Percentiles rank a stretch among this genome's conserved stretches.
Conservation (phyloP, 35 echinoderm and acorn worm genomes). For the Ophioderma brevispina region DNA sequence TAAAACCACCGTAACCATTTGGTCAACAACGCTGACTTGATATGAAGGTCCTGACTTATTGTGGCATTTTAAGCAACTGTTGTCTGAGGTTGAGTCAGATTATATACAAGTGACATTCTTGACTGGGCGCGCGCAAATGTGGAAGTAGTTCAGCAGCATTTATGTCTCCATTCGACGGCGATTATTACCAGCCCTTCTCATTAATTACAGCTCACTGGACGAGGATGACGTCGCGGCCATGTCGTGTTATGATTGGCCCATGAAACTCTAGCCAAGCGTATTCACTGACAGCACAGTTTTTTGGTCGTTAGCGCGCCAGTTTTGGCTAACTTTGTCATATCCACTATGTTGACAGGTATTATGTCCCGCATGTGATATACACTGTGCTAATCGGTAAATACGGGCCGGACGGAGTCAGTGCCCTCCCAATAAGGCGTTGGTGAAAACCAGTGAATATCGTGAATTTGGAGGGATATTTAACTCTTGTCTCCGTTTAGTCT, state of each 20-base stretch:
- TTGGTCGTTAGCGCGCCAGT: neutral
- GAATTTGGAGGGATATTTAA: too few species aligned
- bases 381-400: slow-evolving; percentile 1
- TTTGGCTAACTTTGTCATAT: slow-evolving; percentile 10
- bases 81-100: neutral
- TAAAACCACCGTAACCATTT: neutral
- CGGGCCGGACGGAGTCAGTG: neutral
- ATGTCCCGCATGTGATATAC: neutral
- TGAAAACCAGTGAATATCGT: neutral
- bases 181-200: neutral
- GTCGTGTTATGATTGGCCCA: neutral
- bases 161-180: neutral
- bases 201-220: slow-evolving; percentile 4
- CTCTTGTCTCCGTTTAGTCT: too few species aligned
- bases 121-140: neutral
- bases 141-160: neutral
- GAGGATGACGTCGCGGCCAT: neutral
- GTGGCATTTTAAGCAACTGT: slow-evolving; percentile 7
- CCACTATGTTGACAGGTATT: neutral
- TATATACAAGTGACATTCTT: neutral
- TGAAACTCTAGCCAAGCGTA: neutral
- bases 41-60: slow-evolving; percentile 5
- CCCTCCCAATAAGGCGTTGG: neutral
- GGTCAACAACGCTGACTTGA: neutral
- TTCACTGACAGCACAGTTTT: neutral